Evolutionary conservation across 2,113 vertebrate species (phyloP), one percentile per base, ranked within the genome.

Genomic region (Choloepus hoffmanni): DNA sequence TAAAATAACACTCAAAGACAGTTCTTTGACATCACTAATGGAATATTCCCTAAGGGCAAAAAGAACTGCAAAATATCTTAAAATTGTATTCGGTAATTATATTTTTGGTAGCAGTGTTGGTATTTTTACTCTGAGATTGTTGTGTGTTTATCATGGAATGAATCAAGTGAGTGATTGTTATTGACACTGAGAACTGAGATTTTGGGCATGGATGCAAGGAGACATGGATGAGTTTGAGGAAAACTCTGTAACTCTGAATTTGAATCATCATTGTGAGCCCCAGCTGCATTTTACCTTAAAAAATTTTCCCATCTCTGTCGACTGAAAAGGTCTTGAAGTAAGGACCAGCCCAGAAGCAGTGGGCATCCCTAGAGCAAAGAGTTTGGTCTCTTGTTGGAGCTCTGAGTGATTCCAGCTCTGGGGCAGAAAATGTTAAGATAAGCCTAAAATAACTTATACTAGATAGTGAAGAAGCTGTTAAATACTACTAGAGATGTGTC

Each of bases 171-270:
- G 23, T 53, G 58, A n/a, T n/a, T n/a, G n/a, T 33, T 78, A 40
- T 30, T 95, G 40, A 85, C 28, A 45, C 45, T 76, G 73, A 92
- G 83, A 62, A 58, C n/a, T n/a, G n/a, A n/a, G n/a, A n/a, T n/a
- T n/a, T n/a, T n/a, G n/a, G n/a, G n/a, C n/a, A n/a, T n/a, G n/a
- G n/a, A n/a, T n/a, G n/a, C n/a, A n/a, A n/a, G n/a, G n/a, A n/a
- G n/a, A n/a, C n/a, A n/a, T n/a, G n/a, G n/a, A n/a, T n/a, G n/a
- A n/a, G n/a, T n/a, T n/a, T n/a, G n/a, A n/a, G n/a, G n/a, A n/a
- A n/a, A n/a, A n/a, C n/a, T n/a, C n/a, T n/a, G n/a, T n/a, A n/a
- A n/a, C n/a, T n/a, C n/a, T n/a, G n/a, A n/a, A n/a, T n/a, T n/a
- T n/a, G n/a, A n/a, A n/a, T n/a, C n/a, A n/a, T n/a, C n/a, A n/a